A percentile compares a stretch with the other conserved stretches of the same genome.
Conservation (phyloP, 2,797 vertebrate species). For the Syncerus caffer region DNA sequence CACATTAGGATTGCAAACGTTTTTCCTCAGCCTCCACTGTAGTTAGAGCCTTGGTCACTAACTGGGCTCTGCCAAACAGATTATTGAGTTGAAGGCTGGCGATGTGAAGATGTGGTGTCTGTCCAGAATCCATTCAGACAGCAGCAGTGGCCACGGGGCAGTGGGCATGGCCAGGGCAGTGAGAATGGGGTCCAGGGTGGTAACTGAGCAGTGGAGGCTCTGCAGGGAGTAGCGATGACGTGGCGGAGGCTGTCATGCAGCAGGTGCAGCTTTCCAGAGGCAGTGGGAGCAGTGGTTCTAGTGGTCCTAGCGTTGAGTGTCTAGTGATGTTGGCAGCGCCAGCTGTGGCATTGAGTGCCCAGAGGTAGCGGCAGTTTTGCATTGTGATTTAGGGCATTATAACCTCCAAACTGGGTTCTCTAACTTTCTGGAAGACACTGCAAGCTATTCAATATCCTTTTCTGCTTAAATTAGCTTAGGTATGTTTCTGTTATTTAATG, state of each 20-base stretch:
- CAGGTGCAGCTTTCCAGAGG: neutral
- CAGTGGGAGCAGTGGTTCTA: neutral
- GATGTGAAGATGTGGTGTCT: neutral
- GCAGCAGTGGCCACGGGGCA: neutral
- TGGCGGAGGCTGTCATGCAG: neutral
- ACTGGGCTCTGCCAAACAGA: neutral
- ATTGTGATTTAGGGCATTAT: neutral
- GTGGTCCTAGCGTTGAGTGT: rapidly evolving
- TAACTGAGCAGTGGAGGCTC: neutral
- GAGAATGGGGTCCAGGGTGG: neutral
- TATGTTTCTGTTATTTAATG: neutral
- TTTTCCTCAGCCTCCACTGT: neutral
- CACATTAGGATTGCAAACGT: neutral
- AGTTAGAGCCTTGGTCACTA: neutral
- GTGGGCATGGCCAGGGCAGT: too few species aligned
- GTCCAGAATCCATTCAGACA: neutral
- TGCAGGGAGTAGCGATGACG: rapidly evolving
- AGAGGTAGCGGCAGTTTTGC: neutral
- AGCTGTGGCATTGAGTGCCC: neutral
- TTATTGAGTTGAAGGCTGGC: neutral
- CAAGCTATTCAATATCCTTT: neutral
- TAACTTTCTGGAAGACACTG: neutral
- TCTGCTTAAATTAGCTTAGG: neutral
- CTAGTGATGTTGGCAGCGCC: neutral
- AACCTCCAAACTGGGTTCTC: neutral